These are phyloP conservation scores for Drosophila pseudotalamancana DNA, from an alignment of 2,888 invertebrate species.

Conservation along the genomic window DNA sequence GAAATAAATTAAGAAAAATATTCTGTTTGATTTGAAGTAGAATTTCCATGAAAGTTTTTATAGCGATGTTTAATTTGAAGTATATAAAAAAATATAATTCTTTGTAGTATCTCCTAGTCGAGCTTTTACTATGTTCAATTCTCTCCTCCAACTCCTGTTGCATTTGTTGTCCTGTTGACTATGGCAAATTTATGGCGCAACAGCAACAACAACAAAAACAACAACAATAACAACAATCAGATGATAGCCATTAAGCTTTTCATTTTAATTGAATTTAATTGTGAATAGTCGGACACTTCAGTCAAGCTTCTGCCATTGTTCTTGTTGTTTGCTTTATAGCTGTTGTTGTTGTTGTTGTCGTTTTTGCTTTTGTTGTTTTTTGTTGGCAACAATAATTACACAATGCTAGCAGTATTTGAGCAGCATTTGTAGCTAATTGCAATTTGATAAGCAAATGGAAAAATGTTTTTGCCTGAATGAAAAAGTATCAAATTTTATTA, in stretches of 20 bases:
- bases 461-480: conserved; percentile 13
- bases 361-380: conserved; percentile 24
- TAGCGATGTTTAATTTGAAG: background rate
- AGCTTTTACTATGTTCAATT: no score
- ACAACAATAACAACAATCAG: conserved; percentile 60
- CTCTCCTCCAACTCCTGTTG: background rate
- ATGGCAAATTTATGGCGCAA: conserved; percentile 61
- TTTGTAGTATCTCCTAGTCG: background rate
- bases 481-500: conserved; percentile 5
- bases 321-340: conserved; percentile 28
- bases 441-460: conserved; percentile 44
- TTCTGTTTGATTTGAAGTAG: background rate
- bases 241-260: conserved; percentile 70
- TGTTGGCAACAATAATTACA: conserved; percentile 18
- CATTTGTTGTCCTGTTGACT: conserved; percentile 26
- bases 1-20: background rate
- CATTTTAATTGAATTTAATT: conserved; percentile 78
- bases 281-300: conserved; percentile 45
- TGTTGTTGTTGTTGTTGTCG: conserved; percentile 20
- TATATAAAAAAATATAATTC: background rate
- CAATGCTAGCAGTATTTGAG: conserved; percentile 12
- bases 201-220: no score
- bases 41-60: no score
- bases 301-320: conserved; percentile 23
- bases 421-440: conserved; percentile 59